Percentiles rank a stretch among this genome's conserved stretches.
Conservation (phyloP, 2,113 vertebrate genomes). For the Oncorhynchus nerka region DNA sequence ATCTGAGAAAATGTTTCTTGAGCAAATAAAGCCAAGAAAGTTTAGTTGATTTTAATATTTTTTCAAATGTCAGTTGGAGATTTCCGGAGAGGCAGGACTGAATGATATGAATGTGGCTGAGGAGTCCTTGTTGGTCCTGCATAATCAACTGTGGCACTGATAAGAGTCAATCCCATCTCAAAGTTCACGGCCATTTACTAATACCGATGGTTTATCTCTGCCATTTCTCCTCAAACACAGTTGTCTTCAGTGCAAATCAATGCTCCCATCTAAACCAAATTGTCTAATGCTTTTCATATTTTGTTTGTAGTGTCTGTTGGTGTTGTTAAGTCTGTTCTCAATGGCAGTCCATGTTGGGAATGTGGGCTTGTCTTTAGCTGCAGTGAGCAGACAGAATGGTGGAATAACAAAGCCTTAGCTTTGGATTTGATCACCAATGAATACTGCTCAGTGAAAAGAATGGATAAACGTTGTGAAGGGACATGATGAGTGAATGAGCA, state of each 20-base stretch:
- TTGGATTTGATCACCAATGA: conserved; percentile 3
- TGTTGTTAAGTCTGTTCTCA: conserved; percentile 31
- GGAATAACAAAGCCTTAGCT: conserved; percentile 35
- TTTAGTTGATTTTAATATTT: conserved; percentile 71
- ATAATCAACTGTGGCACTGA: conserved; percentile 64
- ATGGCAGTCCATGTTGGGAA: conserved; percentile 13
- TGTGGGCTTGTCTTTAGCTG: conserved; percentile 24
- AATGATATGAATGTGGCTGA: conserved; percentile 61
- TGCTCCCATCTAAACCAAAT: not conserved
- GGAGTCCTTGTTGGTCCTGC: conserved; percentile 47
- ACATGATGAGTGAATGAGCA: no score
- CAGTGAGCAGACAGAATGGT: conserved; percentile 19
- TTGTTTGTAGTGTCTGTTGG: conserved; percentile 19
- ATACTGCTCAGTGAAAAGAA: not conserved
- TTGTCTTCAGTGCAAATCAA: conserved; percentile 33
- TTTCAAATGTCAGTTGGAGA: conserved; percentile 74
- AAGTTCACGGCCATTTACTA: conserved; percentile 72
- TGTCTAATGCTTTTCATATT: conserved; percentile 21
- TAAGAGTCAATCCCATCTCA: conserved; percentile 62
- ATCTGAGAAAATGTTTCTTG: conserved; percentile 37
- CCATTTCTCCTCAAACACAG: conserved; percentile 49
- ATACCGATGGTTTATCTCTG: conserved; percentile 37
- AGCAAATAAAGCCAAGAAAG: conserved; percentile 65
- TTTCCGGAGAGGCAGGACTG: conserved; percentile 46
- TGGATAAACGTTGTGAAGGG: no score